These are phyloP conservation scores for Myrmecobius fasciatus DNA, from an alignment of 2,113 vertebrate genomes.

Conservation along the genomic window DNA sequence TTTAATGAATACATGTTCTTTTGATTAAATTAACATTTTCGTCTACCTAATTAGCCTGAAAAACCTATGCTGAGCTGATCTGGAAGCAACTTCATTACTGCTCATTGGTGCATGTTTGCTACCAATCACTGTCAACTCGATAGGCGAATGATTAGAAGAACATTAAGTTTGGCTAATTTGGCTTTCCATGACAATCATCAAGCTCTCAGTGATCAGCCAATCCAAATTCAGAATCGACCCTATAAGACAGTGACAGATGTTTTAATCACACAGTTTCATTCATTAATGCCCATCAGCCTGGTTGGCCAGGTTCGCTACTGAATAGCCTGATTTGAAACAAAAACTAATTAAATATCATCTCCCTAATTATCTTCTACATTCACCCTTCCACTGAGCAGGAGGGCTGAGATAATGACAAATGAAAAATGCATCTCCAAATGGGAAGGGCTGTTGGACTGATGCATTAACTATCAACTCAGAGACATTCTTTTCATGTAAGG, in stretches of 20 bases:
- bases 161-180: constrained; percentile 84
- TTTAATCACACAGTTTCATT: constrained; percentile 83
- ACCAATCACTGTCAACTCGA: constrained; percentile 84
- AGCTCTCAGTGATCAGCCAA: constrained; percentile 51
- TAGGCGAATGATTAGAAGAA: constrained; percentile 79
- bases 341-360: constrained; percentile 82
- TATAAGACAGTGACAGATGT: constrained; percentile 85
- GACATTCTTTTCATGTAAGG: background rate
- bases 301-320: constrained; percentile 73
- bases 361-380: constrained; percentile 76
- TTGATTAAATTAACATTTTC: constrained; percentile 89
- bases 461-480: background rate
- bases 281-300: constrained; percentile 78
- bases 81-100: constrained; percentile 83
- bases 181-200: constrained; percentile 76
- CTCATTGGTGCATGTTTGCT: constrained; percentile 79
- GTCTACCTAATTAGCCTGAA: constrained; percentile 85
- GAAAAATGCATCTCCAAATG: constrained; percentile 67
- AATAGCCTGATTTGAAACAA: constrained; percentile 76
- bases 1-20: constrained; percentile 84
- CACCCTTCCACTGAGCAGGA: constrained; percentile 63
- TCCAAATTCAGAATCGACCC: constrained; percentile 70
- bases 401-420: constrained; percentile 63
- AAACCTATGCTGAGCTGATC: constrained; percentile 83
- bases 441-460: background rate